Evolutionary conservation across 2,888 invertebrate genomes (phyloP).

Genomic region (Nipponacmea schrenckii): DNA sequence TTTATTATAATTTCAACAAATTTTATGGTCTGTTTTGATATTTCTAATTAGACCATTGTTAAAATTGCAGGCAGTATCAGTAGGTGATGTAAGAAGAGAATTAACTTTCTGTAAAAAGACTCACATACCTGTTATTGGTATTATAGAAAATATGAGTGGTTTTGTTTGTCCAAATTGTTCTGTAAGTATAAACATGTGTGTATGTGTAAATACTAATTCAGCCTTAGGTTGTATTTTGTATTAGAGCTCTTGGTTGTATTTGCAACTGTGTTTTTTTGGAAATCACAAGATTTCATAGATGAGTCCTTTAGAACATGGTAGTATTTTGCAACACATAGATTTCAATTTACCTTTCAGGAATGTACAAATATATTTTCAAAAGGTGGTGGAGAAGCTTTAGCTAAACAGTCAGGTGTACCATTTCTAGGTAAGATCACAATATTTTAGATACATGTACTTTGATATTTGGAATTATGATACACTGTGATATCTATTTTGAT

Average conservation of each 20-base stretch:
- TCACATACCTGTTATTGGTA: constrained; percentile 85
- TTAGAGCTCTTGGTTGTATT: background rate
- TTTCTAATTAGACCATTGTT: no score
- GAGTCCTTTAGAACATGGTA: no score
- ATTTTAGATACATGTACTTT: background rate
- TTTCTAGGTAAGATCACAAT: constrained; percentile 76
- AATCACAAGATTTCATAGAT: no score
- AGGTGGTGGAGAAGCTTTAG: constrained; percentile 88
- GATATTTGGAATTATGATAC: background rate
- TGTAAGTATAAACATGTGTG: constrained; percentile 70
- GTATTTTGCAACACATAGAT: no score
- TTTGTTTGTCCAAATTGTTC: constrained; percentile 94
- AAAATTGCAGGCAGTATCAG: constrained; percentile 77
- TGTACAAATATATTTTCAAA: constrained; percentile 95
- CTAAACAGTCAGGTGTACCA: constrained; percentile 80
- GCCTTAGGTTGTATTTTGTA: no score
- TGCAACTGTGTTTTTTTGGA: no score
- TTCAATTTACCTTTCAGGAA: constrained; percentile 70
- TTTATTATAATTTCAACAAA: no score
- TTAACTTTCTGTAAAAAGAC: constrained; percentile 92
- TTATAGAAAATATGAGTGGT: constrained; percentile 94
- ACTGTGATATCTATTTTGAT: no score
- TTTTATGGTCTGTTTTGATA: no score
- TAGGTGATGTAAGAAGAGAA: constrained; percentile 94
- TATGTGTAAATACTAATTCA: no score